Conservation (phyloP, 2,797 vertebrate genomes). For the Echiichthys vipera region DNA sequence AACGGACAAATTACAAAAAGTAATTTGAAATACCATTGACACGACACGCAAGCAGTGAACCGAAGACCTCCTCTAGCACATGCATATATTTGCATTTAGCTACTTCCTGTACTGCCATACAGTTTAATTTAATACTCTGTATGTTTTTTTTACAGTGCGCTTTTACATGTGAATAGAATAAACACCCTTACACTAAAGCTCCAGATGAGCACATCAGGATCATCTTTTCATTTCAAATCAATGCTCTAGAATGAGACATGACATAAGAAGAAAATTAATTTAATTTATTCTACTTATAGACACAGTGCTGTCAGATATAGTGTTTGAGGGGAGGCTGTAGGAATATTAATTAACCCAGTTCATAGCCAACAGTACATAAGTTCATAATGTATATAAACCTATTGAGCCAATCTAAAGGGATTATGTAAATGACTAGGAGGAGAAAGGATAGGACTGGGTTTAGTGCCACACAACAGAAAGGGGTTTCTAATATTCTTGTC, state of each 20-base stretch:
- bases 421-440: slow-evolving; percentile 37
- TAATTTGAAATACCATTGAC: no score
- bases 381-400: slow-evolving; percentile 41
- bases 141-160: no score
- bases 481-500: background rate
- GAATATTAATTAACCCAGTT: slow-evolving; percentile 19
- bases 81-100: background rate
- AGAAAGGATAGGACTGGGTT: slow-evolving; percentile 28
- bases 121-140: background rate
- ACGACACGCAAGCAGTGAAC: no score
- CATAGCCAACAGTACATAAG: background rate
- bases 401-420: slow-evolving; percentile 31
- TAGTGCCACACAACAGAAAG: slow-evolving; percentile 25
- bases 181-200: background rate
- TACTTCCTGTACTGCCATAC: no score
- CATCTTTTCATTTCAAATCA: no score
- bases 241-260: no score
- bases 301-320: background rate
- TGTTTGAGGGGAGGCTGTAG: background rate
- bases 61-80: no score
- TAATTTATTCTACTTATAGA: background rate
- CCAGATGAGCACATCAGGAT: no score
- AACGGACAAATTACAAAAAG: no score
- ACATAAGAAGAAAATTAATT: no score
- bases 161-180: no score